Evolutionary conservation across 1,140 invertebrate genomes (phyloP).

Genomic region (Caenorhabditis briggsae): DNA sequence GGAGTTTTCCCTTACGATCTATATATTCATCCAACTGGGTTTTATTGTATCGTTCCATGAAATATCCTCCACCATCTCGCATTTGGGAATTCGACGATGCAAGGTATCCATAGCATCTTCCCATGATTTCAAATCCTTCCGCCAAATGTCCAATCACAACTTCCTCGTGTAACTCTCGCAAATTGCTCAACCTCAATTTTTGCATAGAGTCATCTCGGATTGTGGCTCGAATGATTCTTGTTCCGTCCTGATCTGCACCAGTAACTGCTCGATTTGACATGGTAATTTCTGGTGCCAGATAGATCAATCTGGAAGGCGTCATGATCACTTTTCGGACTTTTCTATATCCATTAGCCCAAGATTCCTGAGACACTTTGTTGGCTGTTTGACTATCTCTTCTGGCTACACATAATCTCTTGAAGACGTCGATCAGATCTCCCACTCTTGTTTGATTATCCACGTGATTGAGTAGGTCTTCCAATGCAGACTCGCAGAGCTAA

Average conservation of each 20-base stretch:
- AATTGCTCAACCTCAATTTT: neutral
- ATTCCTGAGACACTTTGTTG: neutral
- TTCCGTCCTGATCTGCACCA: constrained; percentile 1
- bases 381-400: neutral
- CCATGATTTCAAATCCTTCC: neutral
- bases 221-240: neutral
- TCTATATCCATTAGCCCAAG: neutral
- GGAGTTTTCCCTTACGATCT: neutral
- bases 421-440: neutral
- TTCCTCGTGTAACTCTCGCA: neutral
- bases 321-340: neutral
- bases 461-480: neutral
- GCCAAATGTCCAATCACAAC: neutral
- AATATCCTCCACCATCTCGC: constrained; percentile 72
- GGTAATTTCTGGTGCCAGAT: neutral
- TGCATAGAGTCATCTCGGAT: neutral
- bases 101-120: neutral
- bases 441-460: neutral
- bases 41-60: constrained; percentile 61
- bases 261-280: neutral
- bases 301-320: neutral
- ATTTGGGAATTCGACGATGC: constrained; percentile 73
- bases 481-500: neutral
- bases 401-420: neutral
- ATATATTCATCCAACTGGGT: neutral